Base-by-base conservation (phyloP, 2,113 vertebrate genomes). In the Pelvicachromis taeniatus region DNA sequence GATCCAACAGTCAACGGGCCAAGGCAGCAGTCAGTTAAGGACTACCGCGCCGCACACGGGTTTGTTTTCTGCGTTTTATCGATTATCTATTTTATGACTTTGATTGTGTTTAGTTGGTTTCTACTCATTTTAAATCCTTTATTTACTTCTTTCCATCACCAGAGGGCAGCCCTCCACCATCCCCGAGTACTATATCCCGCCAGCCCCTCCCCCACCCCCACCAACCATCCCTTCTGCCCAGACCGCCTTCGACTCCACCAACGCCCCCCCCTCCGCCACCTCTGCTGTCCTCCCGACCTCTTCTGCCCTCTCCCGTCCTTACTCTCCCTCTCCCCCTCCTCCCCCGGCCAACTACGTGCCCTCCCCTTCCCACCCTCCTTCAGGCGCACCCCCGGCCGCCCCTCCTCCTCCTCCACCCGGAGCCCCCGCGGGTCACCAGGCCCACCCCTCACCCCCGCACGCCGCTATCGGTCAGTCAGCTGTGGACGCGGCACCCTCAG, bases 1-100 rank as follows among this genome's bases (percentile, higher is more conserved):
- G 97, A 98, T 73, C 91, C 96, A 0, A 93, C 96, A 7, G 96
- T 97, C 29, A 98, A 98, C 0, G 97, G 97, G n/a, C 97, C 97
- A 0, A 93, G 97, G 21, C 97, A 97, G 40, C 96, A 96, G 89
- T 92, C 97, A 0, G 91, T 96, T 80, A 98, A 98, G 92, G 97
- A 98, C 42, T 98, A 97, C 87, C 95, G 97, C 92, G 97, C 83
- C 5, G 95, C 87, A 9, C 89, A 93, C 19, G 70, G 93, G 89
- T 91, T 70, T 0, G 90, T 77, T 53, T 56, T 2, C 7, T 26
- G 6, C 3, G 8, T 70, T 45, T 19, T 50, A 29, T 50, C 31
- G 65, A 38, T 26, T 13, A 23, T 26, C 6, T 45, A 5, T 4
- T 21, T n/a, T n/a, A 31, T 4, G 4, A 19, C 45, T 63, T 35